phyloP scores from a whole-genome alignment of 1,140 invertebrate species.

The Aphaenogaster rudis region DNA sequence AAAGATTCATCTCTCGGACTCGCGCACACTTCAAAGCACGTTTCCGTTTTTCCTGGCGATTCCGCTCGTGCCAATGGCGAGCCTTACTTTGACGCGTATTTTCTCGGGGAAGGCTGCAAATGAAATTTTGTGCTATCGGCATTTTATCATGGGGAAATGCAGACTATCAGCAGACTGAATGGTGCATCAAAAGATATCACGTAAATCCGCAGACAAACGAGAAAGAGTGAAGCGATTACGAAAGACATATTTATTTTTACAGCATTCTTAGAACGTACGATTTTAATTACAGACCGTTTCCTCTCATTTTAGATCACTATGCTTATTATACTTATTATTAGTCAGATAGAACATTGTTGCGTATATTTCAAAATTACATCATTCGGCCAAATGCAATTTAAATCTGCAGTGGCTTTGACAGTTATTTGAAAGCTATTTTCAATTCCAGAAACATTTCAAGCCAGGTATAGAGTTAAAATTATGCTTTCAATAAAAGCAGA shows the following conservation, averaged over 20 bases:
- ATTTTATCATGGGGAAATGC: slow-evolving; percentile 48
- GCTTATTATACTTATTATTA: not conserved
- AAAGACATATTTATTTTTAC: slow-evolving; percentile 12
- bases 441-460: not conserved
- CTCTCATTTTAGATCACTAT: not conserved
- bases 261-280: not conserved
- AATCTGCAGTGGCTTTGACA: not conserved
- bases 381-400: not conserved
- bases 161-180: slow-evolving; percentile 40
- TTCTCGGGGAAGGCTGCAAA: slow-evolving; percentile 40
- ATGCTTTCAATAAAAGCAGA: not conserved
- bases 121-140: slow-evolving; percentile 51
- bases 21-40: slow-evolving; percentile 46
- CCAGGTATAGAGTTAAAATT: not conserved
- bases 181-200: slow-evolving; percentile 36
- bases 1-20: slow-evolving; percentile 49
- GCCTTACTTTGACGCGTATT: slow-evolving; percentile 52
- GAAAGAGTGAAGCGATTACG: slow-evolving; percentile 22
- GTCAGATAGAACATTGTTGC: no score
- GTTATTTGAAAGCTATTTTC: not conserved
- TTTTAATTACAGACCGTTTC: not conserved
- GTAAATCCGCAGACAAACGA: slow-evolving; percentile 11
- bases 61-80: slow-evolving; percentile 10
- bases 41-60: slow-evolving; percentile 28
- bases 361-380: not conserved